These are phyloP conservation scores for Pygoscelis antarcticus DNA, from an alignment of 2,113 vertebrate species.

Conservation along the genomic window DNA sequence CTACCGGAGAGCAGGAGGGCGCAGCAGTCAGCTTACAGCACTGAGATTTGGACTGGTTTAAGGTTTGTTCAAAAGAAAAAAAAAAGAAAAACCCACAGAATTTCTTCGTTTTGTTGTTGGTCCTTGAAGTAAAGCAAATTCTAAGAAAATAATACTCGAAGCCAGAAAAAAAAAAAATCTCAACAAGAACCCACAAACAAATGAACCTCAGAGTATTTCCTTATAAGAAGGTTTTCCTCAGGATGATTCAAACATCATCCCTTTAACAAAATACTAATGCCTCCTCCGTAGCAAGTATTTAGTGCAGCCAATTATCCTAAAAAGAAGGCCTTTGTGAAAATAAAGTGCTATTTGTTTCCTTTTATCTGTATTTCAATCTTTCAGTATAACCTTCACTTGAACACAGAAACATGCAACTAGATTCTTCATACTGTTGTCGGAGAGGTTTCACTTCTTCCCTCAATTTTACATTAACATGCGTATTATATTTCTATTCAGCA, in stretches of 20 bases:
- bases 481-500: neutral
- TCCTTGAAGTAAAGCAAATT: neutral
- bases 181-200: neutral
- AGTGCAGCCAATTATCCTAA: constrained; percentile 13
- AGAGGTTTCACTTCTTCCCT: neutral
- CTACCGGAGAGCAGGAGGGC: neutral
- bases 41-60: neutral
- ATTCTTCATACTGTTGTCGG: neutral
- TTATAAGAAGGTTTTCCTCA: neutral
- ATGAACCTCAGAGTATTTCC: neutral
- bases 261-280: neutral
- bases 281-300: neutral
- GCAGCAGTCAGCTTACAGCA: neutral
- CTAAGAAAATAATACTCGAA: neutral
- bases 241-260: neutral
- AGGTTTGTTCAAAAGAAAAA: neutral
- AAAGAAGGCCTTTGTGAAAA: constrained; percentile 38
- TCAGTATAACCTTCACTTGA: neutral
- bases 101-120: neutral
- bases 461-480: neutral
- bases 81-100: neutral
- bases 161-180: neutral
- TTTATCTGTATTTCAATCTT: neutral
- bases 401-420: neutral
- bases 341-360: constrained; percentile 69